A percentile compares a stretch with the other conserved stretches of the same genome.
Conservation (phyloP, 2,888 invertebrate species). For the Selenia dentaria region DNA sequence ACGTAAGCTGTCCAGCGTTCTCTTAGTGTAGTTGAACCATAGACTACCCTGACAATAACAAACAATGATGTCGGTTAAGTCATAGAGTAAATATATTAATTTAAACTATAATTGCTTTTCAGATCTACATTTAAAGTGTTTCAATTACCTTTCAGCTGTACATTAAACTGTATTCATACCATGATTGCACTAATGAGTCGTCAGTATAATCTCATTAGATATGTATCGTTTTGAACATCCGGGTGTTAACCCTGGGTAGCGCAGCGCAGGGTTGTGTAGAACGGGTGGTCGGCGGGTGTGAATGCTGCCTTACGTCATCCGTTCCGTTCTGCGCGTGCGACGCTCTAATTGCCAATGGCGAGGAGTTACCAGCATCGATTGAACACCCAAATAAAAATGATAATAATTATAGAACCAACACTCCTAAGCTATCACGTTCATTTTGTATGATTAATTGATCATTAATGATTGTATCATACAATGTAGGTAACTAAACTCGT, state of each 20-base stretch:
- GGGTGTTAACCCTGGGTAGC: constrained; percentile 21
- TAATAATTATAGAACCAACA: no score
- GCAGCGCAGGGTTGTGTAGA: constrained; percentile 19
- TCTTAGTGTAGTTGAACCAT: no score
- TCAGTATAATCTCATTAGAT: constrained; percentile 16
- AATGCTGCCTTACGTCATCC: constrained; percentile 74
- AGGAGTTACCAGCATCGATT: constrained; percentile 40
- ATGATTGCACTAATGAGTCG: neutral
- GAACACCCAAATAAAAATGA: no score
- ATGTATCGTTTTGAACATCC: constrained; percentile 19
- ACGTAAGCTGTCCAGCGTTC: no score
- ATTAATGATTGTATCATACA: no score
- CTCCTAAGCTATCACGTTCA: no score
- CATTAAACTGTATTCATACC: constrained; percentile 3
- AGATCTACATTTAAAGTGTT: constrained; percentile 2
- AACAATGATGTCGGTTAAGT: no score
- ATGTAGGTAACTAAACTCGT: no score
- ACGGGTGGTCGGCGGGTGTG: constrained; percentile 51
- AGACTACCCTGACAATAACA: no score
- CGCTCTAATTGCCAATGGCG: constrained; percentile 72
- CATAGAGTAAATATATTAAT: no score
- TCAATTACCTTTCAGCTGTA: neutral
- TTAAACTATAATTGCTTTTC: no score
- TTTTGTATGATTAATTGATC: no score
- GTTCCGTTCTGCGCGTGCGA: constrained; percentile 68